phyloP scores from a whole-genome alignment of 2,113 vertebrate genomes.

The Tragelaphus imberbis region DNA sequence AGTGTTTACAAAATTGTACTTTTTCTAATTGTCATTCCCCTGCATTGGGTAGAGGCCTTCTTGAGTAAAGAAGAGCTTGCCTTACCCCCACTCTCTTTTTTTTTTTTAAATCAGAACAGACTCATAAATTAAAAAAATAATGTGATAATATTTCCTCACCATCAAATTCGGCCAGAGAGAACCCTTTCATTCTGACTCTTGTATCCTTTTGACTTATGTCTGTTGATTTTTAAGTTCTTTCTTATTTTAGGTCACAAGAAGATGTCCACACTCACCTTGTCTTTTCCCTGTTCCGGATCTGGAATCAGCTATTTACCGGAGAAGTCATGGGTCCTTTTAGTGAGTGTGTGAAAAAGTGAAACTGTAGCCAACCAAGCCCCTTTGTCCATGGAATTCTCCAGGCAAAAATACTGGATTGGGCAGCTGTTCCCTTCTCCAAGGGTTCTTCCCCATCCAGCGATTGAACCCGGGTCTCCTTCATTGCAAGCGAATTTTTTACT shows the following conservation, averaged over 20 bases:
- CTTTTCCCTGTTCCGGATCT: background rate
- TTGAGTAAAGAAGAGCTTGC: background rate
- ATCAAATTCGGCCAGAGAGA: background rate
- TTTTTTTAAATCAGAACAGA: background rate
- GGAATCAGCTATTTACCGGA: background rate
- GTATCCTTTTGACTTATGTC: background rate
- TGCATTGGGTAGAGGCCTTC: background rate
- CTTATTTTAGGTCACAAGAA: background rate
- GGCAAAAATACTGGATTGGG: background rate
- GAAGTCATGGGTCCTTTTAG: background rate
- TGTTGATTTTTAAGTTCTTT: conserved; percentile 32
- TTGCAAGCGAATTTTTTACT: background rate
- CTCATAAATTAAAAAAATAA: background rate
- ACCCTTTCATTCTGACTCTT: background rate
- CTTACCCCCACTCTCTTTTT: background rate
- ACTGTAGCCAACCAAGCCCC: background rate
- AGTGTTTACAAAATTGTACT: background rate
- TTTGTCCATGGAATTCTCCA: background rate
- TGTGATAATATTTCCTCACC: background rate
- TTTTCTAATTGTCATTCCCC: background rate
- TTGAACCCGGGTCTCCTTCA: background rate
- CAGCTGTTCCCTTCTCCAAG: background rate
- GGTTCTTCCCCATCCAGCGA: background rate
- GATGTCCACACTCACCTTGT: background rate
- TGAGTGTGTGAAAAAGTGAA: background rate